Conservation (phyloP, 2,113 vertebrate species). For the Tachysurus vachellii region DNA sequence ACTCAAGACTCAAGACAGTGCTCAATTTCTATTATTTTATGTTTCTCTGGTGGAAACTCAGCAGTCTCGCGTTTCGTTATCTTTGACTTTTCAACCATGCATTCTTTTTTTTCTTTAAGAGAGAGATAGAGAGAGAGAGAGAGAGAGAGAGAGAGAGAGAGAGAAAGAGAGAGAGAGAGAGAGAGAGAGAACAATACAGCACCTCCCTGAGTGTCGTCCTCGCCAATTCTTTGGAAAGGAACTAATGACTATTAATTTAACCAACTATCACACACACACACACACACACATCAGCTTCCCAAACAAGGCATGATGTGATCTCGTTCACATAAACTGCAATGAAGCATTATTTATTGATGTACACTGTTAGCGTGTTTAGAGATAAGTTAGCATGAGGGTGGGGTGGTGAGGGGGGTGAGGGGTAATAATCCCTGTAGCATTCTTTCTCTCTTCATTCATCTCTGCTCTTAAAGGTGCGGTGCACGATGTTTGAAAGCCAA, state of each 20-base stretch:
- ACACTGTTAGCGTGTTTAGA: not conserved
- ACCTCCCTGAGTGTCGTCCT: not conserved
- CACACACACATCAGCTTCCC: conserved; percentile 9
- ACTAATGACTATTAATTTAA: not conserved
- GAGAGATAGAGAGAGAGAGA: conserved; percentile 2
- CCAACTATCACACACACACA: not conserved
- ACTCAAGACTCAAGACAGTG: not conserved
- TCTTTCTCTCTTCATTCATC: not conserved
- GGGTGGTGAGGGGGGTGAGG: too few species aligned
- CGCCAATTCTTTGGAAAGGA: not conserved
- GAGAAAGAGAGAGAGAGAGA: conserved; percentile 1
- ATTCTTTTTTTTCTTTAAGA: conserved; percentile 15
- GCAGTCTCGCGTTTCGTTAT: conserved; percentile 31
- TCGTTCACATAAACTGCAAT: conserved; percentile 6
- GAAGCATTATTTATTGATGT: not conserved
- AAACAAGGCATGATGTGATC: not conserved
- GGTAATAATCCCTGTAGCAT: not conserved
- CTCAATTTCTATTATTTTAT: not conserved
- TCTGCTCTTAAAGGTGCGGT: too few species aligned
- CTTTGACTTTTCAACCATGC: conserved; percentile 38
- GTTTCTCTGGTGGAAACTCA: conserved; percentile 17
- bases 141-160: not conserved
- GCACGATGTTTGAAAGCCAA: too few species aligned
- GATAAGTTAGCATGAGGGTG: not conserved
- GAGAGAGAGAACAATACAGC: conserved; percentile 1